A percentile compares a stretch with the other conserved stretches of the same genome.
These are phyloP conservation scores for Amblyornis subalaris DNA, from an alignment of 2,113 vertebrate genomes.

Conservation along the genomic window DNA sequence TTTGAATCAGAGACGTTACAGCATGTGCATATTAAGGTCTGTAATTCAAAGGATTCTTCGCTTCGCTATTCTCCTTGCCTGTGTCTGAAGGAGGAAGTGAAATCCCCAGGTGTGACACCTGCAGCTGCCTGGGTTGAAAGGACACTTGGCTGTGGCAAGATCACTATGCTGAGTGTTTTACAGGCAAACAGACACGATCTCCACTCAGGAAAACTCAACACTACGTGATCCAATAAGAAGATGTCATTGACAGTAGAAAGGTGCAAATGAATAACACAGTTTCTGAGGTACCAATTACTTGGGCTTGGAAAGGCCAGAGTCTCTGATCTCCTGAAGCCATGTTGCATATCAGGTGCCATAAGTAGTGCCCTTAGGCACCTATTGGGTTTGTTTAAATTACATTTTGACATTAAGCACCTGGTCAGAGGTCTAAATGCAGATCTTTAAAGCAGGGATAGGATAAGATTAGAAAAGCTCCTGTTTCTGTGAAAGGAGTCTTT, in stretches of 20 bases:
- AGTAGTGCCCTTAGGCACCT: background rate
- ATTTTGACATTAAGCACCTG: background rate
- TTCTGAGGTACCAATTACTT: background rate
- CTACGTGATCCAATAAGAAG: background rate
- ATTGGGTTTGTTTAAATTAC: background rate
- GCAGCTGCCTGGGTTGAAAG: background rate
- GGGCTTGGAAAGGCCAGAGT: background rate
- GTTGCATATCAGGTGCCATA: background rate
- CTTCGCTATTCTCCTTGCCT: background rate
- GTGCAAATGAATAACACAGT: background rate
- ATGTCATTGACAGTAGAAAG: background rate
- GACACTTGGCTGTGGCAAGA: background rate
- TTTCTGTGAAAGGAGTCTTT: background rate
- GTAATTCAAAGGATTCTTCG: background rate
- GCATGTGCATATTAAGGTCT: rapidly evolving
- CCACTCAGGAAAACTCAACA: background rate
- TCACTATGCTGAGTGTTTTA: background rate
- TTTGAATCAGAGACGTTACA: background rate
- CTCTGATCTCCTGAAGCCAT: background rate
- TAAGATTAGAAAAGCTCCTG: background rate
- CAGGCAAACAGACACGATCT: background rate
- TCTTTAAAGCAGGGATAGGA: background rate
- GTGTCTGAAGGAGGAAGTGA: background rate
- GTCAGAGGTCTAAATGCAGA: background rate
- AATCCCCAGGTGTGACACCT: background rate